Evolutionary conservation across 1,140 invertebrate genomes (phyloP).

Genomic region (Orchestia grillus): DNA sequence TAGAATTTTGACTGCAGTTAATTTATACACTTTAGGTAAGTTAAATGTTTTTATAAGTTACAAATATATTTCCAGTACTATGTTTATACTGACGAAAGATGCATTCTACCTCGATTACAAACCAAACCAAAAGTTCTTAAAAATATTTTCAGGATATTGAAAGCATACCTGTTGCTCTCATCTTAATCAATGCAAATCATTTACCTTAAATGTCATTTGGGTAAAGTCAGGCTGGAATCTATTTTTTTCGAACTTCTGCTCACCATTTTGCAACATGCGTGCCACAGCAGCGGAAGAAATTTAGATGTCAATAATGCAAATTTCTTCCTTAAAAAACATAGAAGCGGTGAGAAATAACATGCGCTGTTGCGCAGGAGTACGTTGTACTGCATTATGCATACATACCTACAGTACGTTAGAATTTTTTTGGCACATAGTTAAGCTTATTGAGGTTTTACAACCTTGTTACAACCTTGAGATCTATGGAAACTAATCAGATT

Average conservation of each 20-base stretch:
- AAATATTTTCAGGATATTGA: neutral
- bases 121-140: neutral
- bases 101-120: neutral
- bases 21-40: neutral
- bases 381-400: too few relatives aligned
- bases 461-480: too few relatives aligned
- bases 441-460: too few relatives aligned
- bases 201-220: neutral
- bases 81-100: neutral
- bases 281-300: neutral
- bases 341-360: too few relatives aligned
- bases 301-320: neutral
- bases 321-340: too few relatives aligned
- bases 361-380: too few relatives aligned
- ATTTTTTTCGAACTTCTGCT: neutral
- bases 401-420: too few relatives aligned
- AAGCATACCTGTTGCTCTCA: neutral
- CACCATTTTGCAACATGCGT: neutral
- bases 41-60: neutral
- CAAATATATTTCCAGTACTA: neutral
- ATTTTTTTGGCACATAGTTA: too few relatives aligned
- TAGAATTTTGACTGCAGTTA: neutral
- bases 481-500: too few relatives aligned
- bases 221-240: neutral
- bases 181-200: neutral